Conservation (phyloP, 92 coral and sea anemone species). For the Micromussa lordhowensis region DNA sequence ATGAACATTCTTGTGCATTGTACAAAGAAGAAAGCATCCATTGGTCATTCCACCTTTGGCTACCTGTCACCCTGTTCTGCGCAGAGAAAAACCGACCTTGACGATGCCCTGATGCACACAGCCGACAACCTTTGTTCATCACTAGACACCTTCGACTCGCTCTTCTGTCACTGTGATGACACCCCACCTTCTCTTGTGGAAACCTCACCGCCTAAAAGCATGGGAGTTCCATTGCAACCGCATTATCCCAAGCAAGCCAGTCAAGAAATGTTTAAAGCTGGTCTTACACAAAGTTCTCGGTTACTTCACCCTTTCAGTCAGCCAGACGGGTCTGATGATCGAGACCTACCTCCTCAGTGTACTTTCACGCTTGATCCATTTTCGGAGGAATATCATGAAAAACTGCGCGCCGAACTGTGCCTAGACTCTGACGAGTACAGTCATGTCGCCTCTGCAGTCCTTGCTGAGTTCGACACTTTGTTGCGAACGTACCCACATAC, state of each 20-base stretch:
- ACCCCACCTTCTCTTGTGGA: neutral
- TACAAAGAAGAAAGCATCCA: conserved; percentile 7
- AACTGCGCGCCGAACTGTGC: too few relatives aligned
- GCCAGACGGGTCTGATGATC: conserved; percentile 19
- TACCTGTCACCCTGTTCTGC: neutral
- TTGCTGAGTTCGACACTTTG: conserved; percentile 6
- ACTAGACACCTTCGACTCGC: neutral
- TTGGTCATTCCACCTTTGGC: conserved; percentile 6
- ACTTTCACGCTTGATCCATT: conserved; percentile 46
- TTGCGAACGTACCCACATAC: conserved; percentile 29
- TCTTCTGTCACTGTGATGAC: neutral
- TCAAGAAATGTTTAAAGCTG: conserved; percentile 15
- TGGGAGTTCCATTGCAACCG: neutral
- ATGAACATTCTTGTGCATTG: neutral
- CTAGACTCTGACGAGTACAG: neutral
- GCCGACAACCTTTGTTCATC: neutral
- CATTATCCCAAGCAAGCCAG: conserved; percentile 2
- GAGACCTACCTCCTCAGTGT: conserved; percentile 44
- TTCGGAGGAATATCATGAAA: conserved; percentile 47
- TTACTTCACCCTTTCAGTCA: conserved; percentile 24
- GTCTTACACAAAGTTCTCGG: conserved; percentile 10
- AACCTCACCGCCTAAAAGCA: neutral
- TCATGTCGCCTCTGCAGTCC: neutral
- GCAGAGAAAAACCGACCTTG: neutral
- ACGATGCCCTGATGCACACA: neutral